Conservation (phyloP, 2,888 invertebrate genomes). For the Caenorhabditis uteleia region DNA sequence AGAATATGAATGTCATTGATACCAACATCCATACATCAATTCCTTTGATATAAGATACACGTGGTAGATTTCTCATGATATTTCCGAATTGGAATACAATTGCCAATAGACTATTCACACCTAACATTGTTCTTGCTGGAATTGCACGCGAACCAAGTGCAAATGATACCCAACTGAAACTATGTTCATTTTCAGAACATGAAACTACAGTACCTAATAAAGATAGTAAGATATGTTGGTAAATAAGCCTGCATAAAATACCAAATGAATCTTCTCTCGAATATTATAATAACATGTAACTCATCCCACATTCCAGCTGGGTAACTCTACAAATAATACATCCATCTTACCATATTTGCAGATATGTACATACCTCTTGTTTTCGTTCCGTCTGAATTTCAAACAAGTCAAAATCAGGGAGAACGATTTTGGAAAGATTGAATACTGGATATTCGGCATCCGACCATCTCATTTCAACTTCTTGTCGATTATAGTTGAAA, state of each 20-base stretch:
- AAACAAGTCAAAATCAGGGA: conserved; percentile 57
- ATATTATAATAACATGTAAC: conserved; percentile 53
- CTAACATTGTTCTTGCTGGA: conserved; percentile 59
- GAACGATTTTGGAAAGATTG: conserved; percentile 41
- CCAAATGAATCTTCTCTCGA: conserved; percentile 59
- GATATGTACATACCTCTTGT: conserved; percentile 36
- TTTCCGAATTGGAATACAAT: conserved; percentile 67
- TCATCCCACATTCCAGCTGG: conserved; percentile 65
- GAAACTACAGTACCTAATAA: conserved; percentile 44
- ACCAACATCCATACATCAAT: conserved; percentile 61
- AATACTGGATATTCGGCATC: conserved; percentile 42
- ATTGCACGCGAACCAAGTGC: conserved; percentile 54
- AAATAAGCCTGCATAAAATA: conserved; percentile 65
- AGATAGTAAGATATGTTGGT: conserved; percentile 62
- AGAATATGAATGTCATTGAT: conserved; percentile 58
- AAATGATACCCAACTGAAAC: conserved; percentile 58
- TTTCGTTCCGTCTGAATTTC: conserved; percentile 39
- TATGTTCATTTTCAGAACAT: not conserved
- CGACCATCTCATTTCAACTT: conserved; percentile 59
- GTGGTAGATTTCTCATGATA: conserved; percentile 63
- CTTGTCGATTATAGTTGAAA: conserved; percentile 58
- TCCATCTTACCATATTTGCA: not conserved
- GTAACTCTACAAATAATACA: conserved; percentile 39
- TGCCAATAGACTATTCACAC: conserved; percentile 58
- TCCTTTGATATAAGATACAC: conserved; percentile 60